phyloP scores from a whole-genome alignment of 2,888 invertebrate species.

The Plagodis pulveraria region DNA sequence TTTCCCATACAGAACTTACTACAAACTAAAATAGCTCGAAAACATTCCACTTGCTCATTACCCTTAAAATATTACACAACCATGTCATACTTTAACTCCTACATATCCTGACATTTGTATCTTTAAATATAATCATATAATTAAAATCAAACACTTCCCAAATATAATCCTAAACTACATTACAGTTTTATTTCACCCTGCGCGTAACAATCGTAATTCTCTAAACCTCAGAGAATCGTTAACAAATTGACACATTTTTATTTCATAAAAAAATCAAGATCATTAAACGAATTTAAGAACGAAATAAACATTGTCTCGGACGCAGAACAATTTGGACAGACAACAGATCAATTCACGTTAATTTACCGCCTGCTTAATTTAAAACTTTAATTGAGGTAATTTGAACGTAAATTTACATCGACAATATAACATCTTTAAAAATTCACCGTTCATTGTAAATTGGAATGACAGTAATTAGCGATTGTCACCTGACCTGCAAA shows the following conservation, averaged over 20 bases:
- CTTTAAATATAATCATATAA: slow-evolving; percentile 12
- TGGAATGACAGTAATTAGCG: slow-evolving; percentile 49
- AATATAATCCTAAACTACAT: slow-evolving; percentile 39
- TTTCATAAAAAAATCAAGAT: slow-evolving; percentile 49
- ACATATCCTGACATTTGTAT: slow-evolving; percentile 1
- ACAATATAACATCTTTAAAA: slow-evolving; percentile 32
- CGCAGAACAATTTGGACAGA: slow-evolving; percentile 50
- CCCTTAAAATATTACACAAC: slow-evolving; percentile 30
- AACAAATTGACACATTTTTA: slow-evolving; percentile 68
- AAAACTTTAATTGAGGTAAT: slow-evolving; percentile 63
- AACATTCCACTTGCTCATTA: slow-evolving; percentile 42
- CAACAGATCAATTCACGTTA: slow-evolving; percentile 61
- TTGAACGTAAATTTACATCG: slow-evolving; percentile 43
- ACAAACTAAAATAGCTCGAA: slow-evolving; percentile 44
- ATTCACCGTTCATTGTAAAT: slow-evolving; percentile 33
- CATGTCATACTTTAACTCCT: slow-evolving; percentile 11
- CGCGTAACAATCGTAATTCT: slow-evolving; percentile 48
- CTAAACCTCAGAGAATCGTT: slow-evolving; percentile 48
- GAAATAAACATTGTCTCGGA: slow-evolving; percentile 49
- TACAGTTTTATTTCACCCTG: slow-evolving; percentile 40
- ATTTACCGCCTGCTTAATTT: slow-evolving; percentile 68
- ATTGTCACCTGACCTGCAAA: slow-evolving; percentile 45
- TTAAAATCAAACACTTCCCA: slow-evolving; percentile 32
- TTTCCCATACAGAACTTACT: slow-evolving; percentile 45
- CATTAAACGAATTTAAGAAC: slow-evolving; percentile 64